Percentiles rank a stretch among this genome's conserved stretches.
phyloP scores from a whole-genome alignment of 1,140 invertebrate species.

The Drosophila dunni region DNA sequence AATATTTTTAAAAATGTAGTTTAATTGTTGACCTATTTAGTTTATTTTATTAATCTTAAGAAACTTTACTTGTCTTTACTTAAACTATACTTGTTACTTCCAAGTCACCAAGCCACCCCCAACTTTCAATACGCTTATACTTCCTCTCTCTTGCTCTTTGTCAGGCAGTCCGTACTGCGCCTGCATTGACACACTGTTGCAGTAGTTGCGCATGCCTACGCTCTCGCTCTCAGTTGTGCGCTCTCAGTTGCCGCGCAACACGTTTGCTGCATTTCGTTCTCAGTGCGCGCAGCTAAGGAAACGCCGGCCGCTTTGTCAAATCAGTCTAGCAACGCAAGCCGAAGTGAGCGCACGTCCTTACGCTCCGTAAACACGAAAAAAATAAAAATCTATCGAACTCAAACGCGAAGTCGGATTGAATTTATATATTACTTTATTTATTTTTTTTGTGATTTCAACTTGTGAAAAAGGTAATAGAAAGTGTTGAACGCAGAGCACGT shows the following conservation, averaged over 20 bases:
- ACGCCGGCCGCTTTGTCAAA: not conserved
- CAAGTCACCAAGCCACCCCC: not conserved
- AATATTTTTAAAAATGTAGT: too few species aligned
- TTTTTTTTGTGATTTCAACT: conserved; percentile 13
- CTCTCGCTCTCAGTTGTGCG: not conserved
- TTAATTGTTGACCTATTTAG: too few species aligned
- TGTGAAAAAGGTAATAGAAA: conserved; percentile 21
- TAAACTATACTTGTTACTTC: conserved; percentile 7
- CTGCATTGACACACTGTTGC: conserved; percentile 16
- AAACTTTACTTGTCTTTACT: not conserved
- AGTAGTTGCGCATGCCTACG: not conserved
- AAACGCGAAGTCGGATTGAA: conserved; percentile 2
- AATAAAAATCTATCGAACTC: not conserved
- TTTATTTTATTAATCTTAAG: too few species aligned
- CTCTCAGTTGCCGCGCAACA: conserved; percentile 27
- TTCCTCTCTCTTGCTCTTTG: not conserved
- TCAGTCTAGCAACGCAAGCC: conserved; percentile 21
- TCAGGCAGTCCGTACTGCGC: not conserved
- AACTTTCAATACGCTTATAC: not conserved
- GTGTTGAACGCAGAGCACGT: conserved; percentile 7
- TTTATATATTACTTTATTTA: conserved; percentile 7
- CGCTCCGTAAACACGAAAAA: conserved; percentile 2
- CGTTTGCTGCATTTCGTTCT: conserved; percentile 30
- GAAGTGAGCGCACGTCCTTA: conserved; percentile 13
- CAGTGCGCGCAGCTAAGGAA: conserved; percentile 31